phyloP scores from a whole-genome alignment of 2,888 invertebrate genomes.

The Melitaea athalia region DNA sequence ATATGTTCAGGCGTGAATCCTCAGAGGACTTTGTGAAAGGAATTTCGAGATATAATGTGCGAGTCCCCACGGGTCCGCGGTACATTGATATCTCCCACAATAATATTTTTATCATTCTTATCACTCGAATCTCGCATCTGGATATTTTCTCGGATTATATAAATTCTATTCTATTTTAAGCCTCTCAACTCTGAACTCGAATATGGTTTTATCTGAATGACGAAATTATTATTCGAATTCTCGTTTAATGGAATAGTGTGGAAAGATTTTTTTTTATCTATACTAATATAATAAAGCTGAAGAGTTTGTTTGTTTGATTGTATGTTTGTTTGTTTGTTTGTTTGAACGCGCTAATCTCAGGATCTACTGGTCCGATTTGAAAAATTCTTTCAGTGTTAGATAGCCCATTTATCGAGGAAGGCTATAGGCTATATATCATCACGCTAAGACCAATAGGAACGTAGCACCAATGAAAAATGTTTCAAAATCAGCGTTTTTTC shows the following conservation, averaged over 20 bases:
- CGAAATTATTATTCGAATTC: not conserved
- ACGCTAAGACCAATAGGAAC: too few relatives aligned
- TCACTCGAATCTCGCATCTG: constrained; percentile 9
- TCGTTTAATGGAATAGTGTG: not conserved
- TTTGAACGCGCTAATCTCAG: too few relatives aligned
- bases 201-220: not conserved
- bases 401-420: too few relatives aligned
- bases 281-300: too few relatives aligned
- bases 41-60: not conserved
- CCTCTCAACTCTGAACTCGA: not conserved
- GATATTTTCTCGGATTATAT: constrained; percentile 7
- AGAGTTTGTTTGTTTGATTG: too few relatives aligned
- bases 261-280: too few relatives aligned
- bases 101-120: constrained; percentile 5
- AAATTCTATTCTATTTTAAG: constrained; percentile 1
- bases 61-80: not conserved
- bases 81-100: constrained; percentile 5
- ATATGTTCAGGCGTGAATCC: constrained; percentile 1
- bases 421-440: too few relatives aligned
- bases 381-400: too few relatives aligned
- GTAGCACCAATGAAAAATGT: too few relatives aligned
- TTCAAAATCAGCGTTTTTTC: too few relatives aligned
- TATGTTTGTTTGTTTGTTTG: too few relatives aligned
- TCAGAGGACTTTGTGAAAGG: not conserved
- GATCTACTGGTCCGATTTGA: too few relatives aligned